Percentiles rank a stretch among this genome's conserved stretches.
phyloP scores from a whole-genome alignment of 2,888 invertebrate genomes.

The Phasia obesa region DNA sequence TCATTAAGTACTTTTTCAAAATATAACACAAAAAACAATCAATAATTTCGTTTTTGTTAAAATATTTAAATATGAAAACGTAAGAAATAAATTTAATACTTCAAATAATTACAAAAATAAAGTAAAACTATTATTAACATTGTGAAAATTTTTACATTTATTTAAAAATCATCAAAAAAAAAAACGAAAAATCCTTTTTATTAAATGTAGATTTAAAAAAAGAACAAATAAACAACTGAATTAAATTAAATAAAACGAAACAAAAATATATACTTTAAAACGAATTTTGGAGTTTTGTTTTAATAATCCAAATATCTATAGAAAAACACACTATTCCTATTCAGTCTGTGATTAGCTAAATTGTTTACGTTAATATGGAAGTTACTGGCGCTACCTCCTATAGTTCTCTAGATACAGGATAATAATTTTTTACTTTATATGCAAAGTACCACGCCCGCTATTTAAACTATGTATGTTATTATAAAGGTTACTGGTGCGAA shows the following conservation, averaged over 20 bases:
- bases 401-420: too few species aligned
- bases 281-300: not conserved
- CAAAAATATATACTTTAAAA: constrained; percentile 19
- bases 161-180: constrained; percentile 11
- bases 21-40: constrained; percentile 39
- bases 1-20: constrained; percentile 62
- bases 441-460: too few species aligned
- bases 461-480: too few species aligned
- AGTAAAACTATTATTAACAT: constrained; percentile 47
- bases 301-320: not conserved
- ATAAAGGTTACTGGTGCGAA: too few species aligned
- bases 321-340: too few species aligned
- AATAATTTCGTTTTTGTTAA: constrained; percentile 61
- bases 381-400: too few species aligned
- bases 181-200: constrained; percentile 44
- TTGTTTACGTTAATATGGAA: too few species aligned
- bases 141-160: constrained; percentile 51
- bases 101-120: constrained; percentile 12
- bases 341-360: too few species aligned
- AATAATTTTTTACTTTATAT: too few species aligned
- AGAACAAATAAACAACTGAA: constrained; percentile 49
- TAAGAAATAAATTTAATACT: constrained; percentile 38
- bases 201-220: constrained; percentile 59
- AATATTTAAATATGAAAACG: constrained; percentile 56
- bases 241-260: constrained; percentile 58